Percentiles rank a stretch among this genome's conserved stretches.
phyloP scores from a whole-genome alignment of 2,888 invertebrate species.

The Pterobdella sp. region DNA sequence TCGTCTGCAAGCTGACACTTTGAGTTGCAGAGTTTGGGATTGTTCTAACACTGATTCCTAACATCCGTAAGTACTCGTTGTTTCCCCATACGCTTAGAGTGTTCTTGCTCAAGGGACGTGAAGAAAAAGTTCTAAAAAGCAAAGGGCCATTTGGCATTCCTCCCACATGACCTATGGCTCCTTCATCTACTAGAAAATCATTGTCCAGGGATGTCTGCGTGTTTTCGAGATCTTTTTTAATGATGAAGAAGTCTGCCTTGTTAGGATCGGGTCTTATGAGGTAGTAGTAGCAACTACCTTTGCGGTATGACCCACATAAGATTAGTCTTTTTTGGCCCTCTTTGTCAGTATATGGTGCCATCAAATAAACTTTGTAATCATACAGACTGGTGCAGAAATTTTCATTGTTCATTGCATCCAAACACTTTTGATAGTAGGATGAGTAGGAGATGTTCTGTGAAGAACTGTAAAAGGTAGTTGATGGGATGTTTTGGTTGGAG shows the following conservation, averaged over 20 bases:
- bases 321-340: constrained; percentile 38
- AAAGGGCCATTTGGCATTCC: constrained; percentile 29
- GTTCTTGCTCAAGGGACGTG: background rate
- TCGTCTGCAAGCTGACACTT: background rate
- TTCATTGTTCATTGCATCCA: background rate
- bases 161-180: constrained; percentile 30
- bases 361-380: constrained; percentile 44
- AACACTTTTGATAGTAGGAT: background rate
- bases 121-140: constrained; percentile 26
- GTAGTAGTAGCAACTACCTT: constrained; percentile 44
- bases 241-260: background rate
- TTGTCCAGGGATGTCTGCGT: background rate
- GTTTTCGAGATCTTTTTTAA: background rate
- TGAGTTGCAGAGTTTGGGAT: background rate
- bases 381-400: constrained; percentile 38
- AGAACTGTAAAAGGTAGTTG: background rate
- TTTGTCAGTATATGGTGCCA: constrained; percentile 40
- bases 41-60: background rate
- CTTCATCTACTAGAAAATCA: constrained; percentile 18
- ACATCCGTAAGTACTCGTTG: constrained; percentile 1
- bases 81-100: background rate
- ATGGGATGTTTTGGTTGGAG: background rate
- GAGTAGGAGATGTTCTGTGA: background rate
- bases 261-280: background rate
- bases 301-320: constrained; percentile 47